Evolutionary conservation across 2,888 invertebrate species (phyloP), one percentile per base, ranked within the genome.

Genomic region (Scaptomyza reducta): DNA sequence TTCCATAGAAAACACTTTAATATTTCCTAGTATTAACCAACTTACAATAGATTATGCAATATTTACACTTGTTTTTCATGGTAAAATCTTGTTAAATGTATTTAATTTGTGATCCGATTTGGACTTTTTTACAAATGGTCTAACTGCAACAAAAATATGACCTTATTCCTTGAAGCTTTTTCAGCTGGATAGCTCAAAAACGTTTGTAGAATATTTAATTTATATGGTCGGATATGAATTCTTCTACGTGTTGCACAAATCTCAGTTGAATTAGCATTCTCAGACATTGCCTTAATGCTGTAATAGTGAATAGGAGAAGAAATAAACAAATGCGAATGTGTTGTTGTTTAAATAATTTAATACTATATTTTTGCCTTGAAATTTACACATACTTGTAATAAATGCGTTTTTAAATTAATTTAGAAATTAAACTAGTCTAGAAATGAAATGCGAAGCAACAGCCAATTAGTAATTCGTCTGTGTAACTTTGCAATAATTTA

Each of bases 371-470:
- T 74, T 62, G 77, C 67, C 60, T 62, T 67, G 57, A 79, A 82
- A 87, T 82, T 70, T 82, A 87, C 80, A 87, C 77, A 87, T 79
- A 85, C 65, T 85, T 58, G 53, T 74, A 68, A 73, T 77, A 79
- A 87, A 82, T 87, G 86, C 80, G 49, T 68, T 40, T 40, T 79
- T 73, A 76, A 87, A 87, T 78, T 85, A 73, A 80, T 73, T 79
- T 77, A 73, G 73, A 84, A 87, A 83, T 88, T 83, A 89, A 81
- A 75, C 78, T 81, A 89, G 69, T 71, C 74, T 85, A 82, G 66
- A 82, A 77, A 77, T 73, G 54, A 81, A 84, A 59, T 55, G 76
- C 75, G 55, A 70, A 80, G 82, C 85, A 68, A 74, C 74, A 77
- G 68, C 77, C 73, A 74, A 77, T 71, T 31, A 62, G 13, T 51